phyloP scores from a whole-genome alignment of 2,888 invertebrate species.

The Eilema griseolum region DNA sequence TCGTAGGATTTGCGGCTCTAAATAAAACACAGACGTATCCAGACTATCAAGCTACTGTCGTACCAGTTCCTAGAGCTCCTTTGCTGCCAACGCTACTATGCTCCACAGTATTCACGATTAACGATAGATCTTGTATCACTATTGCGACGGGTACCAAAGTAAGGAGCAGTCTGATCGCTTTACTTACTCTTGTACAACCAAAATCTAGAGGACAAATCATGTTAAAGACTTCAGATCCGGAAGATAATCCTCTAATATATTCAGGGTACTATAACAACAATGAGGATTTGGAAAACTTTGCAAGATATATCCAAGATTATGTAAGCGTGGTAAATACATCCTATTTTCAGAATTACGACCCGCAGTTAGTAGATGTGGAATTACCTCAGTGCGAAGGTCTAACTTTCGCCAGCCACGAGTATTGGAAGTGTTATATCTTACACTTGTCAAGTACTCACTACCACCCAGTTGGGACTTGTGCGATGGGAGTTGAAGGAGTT shows the following conservation, averaged over 20 bases:
- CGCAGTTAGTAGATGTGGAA: conserved; percentile 50
- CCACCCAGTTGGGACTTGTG: conserved; percentile 67
- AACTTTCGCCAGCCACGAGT: conserved; percentile 53
- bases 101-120: conserved; percentile 50
- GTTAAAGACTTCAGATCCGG: conserved; percentile 57
- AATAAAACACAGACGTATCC: conserved; percentile 62
- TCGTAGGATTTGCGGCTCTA: conserved; percentile 63
- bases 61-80: conserved; percentile 52
- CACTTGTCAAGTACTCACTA: conserved; percentile 88
- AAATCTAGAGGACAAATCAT: conserved; percentile 63
- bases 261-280: conserved; percentile 52
- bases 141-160: conserved; percentile 46
- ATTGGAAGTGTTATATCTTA: conserved; percentile 64
- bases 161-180: conserved; percentile 43
- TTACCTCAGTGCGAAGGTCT: conserved; percentile 53
- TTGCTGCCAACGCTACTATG: conserved; percentile 55
- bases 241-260: conserved; percentile 56
- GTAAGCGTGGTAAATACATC: conserved; percentile 55
- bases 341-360: conserved; percentile 52
- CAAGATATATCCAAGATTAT: conserved; percentile 56
- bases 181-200: conserved; percentile 61
- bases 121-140: conserved; percentile 54
- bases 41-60: conserved; percentile 63
- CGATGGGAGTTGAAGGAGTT: conserved; percentile 63
- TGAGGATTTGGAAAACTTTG: conserved; percentile 57